Percentiles rank a stretch among this genome's conserved stretches.
Conservation (phyloP, 1,140 invertebrate genomes). For the Ceratoteleas bidentatus region DNA sequence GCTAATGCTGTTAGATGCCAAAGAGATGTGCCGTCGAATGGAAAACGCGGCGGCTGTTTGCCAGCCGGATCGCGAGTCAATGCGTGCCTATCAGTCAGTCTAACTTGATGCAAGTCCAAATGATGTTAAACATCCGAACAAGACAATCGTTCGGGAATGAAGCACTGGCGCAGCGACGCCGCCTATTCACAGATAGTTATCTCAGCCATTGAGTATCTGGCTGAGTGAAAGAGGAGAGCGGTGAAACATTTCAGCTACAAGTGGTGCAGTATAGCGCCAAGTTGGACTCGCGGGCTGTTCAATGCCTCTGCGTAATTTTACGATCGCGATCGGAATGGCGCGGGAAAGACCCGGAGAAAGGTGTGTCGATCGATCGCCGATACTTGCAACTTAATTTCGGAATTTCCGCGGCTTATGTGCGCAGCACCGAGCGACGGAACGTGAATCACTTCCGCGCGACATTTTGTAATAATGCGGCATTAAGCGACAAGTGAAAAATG, state of each 20-base stretch:
- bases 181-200: constrained; percentile 50
- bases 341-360: background rate
- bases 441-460: too few species aligned
- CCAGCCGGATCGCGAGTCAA: constrained; percentile 29
- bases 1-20: constrained; percentile 2
- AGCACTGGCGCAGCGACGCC: constrained; percentile 17
- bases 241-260: constrained; percentile 31
- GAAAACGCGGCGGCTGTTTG: constrained; percentile 27
- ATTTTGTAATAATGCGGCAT: too few species aligned
- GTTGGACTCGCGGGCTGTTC: constrained; percentile 27
- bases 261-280: constrained; percentile 24
- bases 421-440: too few species aligned
- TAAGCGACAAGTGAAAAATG: too few species aligned
- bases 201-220: constrained; percentile 45
- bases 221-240: constrained; percentile 34
- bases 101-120: constrained; percentile 45
- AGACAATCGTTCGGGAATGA: constrained; percentile 44
- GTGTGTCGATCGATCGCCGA: constrained; percentile 26
- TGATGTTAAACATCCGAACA: constrained; percentile 45
- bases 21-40: constrained; percentile 11
- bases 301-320: constrained; percentile 37
- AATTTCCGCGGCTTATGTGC: background rate
- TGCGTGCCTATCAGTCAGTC: constrained; percentile 43
- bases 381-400: constrained; percentile 25
- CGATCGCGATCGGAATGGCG: constrained; percentile 28